phyloP scores from a whole-genome alignment of 1,140 invertebrate species.

The Trichogramma pretiosum region DNA sequence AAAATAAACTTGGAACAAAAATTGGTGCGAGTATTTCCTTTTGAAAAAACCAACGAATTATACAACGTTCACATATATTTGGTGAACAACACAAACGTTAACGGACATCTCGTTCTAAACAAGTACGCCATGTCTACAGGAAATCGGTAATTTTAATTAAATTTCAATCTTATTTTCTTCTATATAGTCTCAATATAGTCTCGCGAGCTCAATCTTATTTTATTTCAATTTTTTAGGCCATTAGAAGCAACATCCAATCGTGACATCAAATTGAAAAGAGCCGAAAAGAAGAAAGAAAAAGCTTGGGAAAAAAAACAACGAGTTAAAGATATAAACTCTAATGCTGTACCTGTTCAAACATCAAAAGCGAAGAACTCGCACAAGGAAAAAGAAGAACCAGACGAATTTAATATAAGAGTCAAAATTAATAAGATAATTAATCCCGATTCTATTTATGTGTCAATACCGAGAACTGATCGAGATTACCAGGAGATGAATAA shows the following conservation, averaged over 20 bases:
- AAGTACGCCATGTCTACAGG: neutral
- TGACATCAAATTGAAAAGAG: too few relatives aligned
- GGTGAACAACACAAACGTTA: constrained; percentile 23
- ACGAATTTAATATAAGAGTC: constrained; percentile 44
- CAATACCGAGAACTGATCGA: constrained; percentile 34
- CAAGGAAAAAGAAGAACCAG: too few relatives aligned
- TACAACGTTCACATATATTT: constrained; percentile 24
- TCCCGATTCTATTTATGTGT: constrained; percentile 48
- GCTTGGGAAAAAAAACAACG: too few relatives aligned
- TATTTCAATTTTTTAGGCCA: too few relatives aligned
- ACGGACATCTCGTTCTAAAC: constrained; percentile 22
- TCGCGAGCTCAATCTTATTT: too few relatives aligned
- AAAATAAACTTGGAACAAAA: neutral
- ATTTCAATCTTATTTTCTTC: too few relatives aligned
- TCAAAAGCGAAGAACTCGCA: neutral
- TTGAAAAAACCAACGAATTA: constrained; percentile 11
- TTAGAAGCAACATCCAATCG: too few relatives aligned
- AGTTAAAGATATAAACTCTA: too few relatives aligned
- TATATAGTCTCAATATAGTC: too few relatives aligned
- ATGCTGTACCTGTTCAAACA: constrained; percentile 19
- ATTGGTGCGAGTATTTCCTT: constrained; percentile 18
- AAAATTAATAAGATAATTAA: constrained; percentile 41
- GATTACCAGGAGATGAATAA: constrained; percentile 35
- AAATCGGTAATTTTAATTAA: constrained; percentile 5
- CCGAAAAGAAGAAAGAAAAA: too few relatives aligned